phyloP scores from a whole-genome alignment of 2,888 invertebrate species.

The Phalangium opilio region DNA sequence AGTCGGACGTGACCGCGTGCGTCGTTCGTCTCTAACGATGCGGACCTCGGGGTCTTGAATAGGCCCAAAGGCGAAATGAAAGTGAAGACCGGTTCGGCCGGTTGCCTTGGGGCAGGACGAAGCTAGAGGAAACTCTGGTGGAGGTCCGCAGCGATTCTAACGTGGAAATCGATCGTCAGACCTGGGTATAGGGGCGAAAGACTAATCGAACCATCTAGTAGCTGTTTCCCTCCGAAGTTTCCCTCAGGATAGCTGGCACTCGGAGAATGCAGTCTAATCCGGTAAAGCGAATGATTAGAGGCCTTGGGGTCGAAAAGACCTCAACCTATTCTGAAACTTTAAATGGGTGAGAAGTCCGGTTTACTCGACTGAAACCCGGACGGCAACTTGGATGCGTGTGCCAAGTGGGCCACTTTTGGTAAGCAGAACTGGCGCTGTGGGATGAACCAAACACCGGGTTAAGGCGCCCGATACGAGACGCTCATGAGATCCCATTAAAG shows the following conservation, averaged over 20 bases:
- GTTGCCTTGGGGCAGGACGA: slow-evolving; percentile 50
- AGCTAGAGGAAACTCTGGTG: slow-evolving; percentile 52
- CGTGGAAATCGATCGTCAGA: slow-evolving; percentile 64
- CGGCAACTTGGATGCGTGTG: slow-evolving; percentile 37
- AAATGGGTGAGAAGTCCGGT: slow-evolving; percentile 51
- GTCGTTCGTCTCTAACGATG: slow-evolving; percentile 24
- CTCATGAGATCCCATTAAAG: slow-evolving; percentile 45
- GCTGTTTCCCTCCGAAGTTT: slow-evolving; percentile 61
- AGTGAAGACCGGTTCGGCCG: slow-evolving; percentile 49
- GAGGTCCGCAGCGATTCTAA: slow-evolving; percentile 58
- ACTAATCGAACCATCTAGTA: slow-evolving; percentile 60
- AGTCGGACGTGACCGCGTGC: slow-evolving; percentile 3
- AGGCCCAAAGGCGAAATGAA: slow-evolving; percentile 54
- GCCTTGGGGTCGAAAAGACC: slow-evolving; percentile 49
- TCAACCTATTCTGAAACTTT: slow-evolving; percentile 63
- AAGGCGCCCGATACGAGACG: slow-evolving; percentile 46
- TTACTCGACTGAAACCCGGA: slow-evolving; percentile 42
- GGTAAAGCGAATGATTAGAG: slow-evolving; percentile 60
- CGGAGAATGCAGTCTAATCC: slow-evolving; percentile 41
- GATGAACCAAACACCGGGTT: slow-evolving; percentile 56
- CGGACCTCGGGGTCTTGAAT: slow-evolving; percentile 43
- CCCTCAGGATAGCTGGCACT: slow-evolving; percentile 54
- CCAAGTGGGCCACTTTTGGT: slow-evolving; percentile 57
- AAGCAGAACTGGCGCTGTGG: slow-evolving; percentile 65
- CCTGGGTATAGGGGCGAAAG: slow-evolving; percentile 52